Percentiles rank a stretch among this genome's conserved stretches.
Conservation (phyloP, 1,140 invertebrate genomes). For the Octopus bimaculoides region DNA sequence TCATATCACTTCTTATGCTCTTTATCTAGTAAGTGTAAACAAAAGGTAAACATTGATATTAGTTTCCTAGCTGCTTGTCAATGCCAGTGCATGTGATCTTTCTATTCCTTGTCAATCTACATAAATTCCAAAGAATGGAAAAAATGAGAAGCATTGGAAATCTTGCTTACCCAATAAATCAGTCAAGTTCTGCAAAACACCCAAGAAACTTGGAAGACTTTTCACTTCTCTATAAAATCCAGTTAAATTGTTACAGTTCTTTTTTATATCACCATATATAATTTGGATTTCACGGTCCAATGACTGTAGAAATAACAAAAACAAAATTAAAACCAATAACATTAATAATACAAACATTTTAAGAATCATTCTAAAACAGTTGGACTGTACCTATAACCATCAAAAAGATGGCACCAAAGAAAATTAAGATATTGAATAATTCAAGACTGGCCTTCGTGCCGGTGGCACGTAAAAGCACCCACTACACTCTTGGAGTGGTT, state of each 20-base stretch:
- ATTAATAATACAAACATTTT: neutral
- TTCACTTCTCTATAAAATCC: constrained; percentile 61
- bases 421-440: neutral
- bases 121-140: too few relatives aligned
- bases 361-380: neutral
- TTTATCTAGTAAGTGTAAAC: too few relatives aligned
- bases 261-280: constrained; percentile 61
- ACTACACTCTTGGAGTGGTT: too few relatives aligned
- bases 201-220: constrained; percentile 63
- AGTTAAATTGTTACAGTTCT: constrained; percentile 61
- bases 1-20: too few relatives aligned
- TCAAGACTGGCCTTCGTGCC: too few relatives aligned
- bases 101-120: too few relatives aligned
- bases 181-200: constrained; percentile 63
- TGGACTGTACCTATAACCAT: neutral
- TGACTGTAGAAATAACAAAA: constrained; percentile 36
- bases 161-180: constrained; percentile 61
- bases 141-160: too few relatives aligned
- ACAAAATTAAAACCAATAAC: neutral
- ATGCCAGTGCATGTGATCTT: too few relatives aligned
- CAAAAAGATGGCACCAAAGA: neutral
- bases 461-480: too few relatives aligned
- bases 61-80: too few relatives aligned
- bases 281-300: constrained; percentile 62
- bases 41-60: too few relatives aligned